Evolutionary conservation across 2,888 invertebrate species (phyloP).

Genomic region (Megalurothrips usitatus): DNA sequence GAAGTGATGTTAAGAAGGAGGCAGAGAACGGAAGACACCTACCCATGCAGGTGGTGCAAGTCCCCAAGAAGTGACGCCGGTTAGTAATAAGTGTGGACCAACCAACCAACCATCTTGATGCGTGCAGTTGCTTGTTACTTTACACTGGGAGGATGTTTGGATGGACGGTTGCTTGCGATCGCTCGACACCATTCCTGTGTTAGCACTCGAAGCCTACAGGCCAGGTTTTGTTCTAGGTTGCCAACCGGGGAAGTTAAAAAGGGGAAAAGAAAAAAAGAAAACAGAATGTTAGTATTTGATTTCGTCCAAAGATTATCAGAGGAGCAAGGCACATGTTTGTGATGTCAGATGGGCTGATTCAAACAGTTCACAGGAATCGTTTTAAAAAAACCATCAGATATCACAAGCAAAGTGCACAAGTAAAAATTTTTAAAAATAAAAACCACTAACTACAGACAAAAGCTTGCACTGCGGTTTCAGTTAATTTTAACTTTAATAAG

Average conservation of each 20-base stretch:
- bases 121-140: slow-evolving; percentile 26
- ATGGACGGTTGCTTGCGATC: slow-evolving; percentile 24
- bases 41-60: slow-evolving; percentile 21
- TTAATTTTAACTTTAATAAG: not conserved
- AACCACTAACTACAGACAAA: slow-evolving; percentile 13
- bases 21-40: slow-evolving; percentile 16
- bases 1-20: slow-evolving; percentile 22
- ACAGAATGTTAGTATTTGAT: slow-evolving; percentile 60
- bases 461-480: not conserved
- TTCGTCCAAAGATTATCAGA: slow-evolving; percentile 13
- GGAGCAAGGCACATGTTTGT: not conserved
- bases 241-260: slow-evolving; percentile 34
- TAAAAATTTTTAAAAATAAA: not conserved
- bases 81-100: slow-evolving; percentile 20
- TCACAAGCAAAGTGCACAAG: not conserved
- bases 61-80: slow-evolving; percentile 21
- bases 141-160: slow-evolving; percentile 24
- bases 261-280: slow-evolving; percentile 59
- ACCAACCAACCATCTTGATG: slow-evolving; percentile 22
- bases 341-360: not conserved
- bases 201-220: slow-evolving; percentile 73
- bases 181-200: slow-evolving; percentile 43
- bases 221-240: slow-evolving; percentile 35
- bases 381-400: not conserved
- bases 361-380: not conserved